Percentiles rank a stretch among this genome's conserved stretches.
phyloP scores from a whole-genome alignment of 2,888 invertebrate species.

The Apodemia duryi region DNA sequence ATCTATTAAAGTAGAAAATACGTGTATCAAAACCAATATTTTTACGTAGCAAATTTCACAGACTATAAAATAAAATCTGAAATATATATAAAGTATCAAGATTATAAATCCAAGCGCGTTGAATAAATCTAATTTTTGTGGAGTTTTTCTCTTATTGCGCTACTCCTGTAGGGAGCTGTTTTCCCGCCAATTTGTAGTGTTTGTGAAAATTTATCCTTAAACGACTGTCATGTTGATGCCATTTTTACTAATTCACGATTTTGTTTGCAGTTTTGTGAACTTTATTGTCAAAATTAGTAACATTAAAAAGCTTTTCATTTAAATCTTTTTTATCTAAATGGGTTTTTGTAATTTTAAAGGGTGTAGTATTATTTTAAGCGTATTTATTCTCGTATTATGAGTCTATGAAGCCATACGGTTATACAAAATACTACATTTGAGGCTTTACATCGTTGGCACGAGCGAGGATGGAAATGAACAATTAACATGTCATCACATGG shows the following conservation, averaged over 20 bases:
- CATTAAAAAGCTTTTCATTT: slow-evolving; percentile 2
- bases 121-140: slow-evolving; percentile 74
- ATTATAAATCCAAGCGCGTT: slow-evolving; percentile 32
- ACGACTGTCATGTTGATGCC: slow-evolving; percentile 46
- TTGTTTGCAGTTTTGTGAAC: slow-evolving; percentile 15
- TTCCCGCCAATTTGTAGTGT: slow-evolving; percentile 72
- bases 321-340: no score
- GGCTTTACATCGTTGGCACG: no score
- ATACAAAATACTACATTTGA: no score
- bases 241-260: slow-evolving; percentile 22
- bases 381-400: no score
- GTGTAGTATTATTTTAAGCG: no score
- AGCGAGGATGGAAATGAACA: no score
- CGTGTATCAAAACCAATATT: not conserved
- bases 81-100: slow-evolving; percentile 51
- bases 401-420: no score
- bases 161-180: slow-evolving; percentile 50
- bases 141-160: slow-evolving; percentile 71
- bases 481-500: no score
- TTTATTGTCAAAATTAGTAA: not conserved
- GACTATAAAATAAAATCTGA: not conserved
- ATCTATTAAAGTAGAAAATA: not conserved
- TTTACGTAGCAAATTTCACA: not conserved
- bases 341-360: no score
- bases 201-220: slow-evolving; percentile 66